Percentiles rank a stretch among this genome's conserved stretches.
These are phyloP conservation scores for Volucella inflata DNA, from an alignment of 2,888 invertebrate species.

Conservation along the genomic window DNA sequence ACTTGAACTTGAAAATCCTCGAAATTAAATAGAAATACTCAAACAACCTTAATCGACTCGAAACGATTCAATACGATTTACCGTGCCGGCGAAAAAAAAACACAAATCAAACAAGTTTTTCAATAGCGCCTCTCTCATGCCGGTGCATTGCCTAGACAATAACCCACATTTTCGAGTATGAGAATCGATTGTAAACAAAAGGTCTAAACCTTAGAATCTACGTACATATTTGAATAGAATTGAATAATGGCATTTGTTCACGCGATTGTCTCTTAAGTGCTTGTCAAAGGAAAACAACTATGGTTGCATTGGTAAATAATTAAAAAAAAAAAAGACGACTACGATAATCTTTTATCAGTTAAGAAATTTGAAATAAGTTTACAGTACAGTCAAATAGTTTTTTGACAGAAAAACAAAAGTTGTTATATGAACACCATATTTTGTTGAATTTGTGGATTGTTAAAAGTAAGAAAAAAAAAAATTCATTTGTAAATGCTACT, in stretches of 20 bases:
- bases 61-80: neutral
- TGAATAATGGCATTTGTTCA: slow-evolving; percentile 5
- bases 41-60: neutral
- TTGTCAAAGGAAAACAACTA: slow-evolving; percentile 22
- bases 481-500: too few relatives aligned
- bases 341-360: too few relatives aligned
- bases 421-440: too few relatives aligned
- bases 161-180: neutral
- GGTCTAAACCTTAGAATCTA: neutral
- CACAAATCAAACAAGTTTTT: slow-evolving; percentile 29
- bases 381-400: too few relatives aligned
- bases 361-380: too few relatives aligned
- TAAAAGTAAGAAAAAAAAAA: too few relatives aligned
- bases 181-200: slow-evolving; percentile 26
- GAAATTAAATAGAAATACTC: neutral
- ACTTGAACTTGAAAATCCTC: slow-evolving; percentile 57
- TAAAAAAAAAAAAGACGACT: neutral
- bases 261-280: neutral
- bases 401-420: too few relatives aligned
- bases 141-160: neutral
- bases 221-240: slow-evolving; percentile 12
- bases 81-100: slow-evolving; percentile 31
- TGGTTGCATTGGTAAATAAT: slow-evolving; percentile 6
- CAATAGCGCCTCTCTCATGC: neutral
- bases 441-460: too few relatives aligned